Base-by-base conservation (phyloP, 2,888 invertebrate genomes). In the Callyntrura sp. region DNA sequence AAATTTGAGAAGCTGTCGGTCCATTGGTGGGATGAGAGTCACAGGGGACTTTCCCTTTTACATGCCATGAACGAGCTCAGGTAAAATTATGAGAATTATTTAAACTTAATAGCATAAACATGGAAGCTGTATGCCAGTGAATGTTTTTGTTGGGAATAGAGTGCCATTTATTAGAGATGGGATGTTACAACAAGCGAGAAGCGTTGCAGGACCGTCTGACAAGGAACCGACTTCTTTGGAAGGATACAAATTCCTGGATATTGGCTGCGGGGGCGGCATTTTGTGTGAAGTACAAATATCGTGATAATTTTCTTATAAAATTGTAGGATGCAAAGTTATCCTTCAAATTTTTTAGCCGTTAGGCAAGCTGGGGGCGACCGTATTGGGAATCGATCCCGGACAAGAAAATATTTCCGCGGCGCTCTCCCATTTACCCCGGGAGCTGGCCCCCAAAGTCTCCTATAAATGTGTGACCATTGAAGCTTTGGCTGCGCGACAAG, bases 401-500 rank as follows among this genome's bases (percentile, higher is more conserved):
- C 65, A 91, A 45, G 92, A 93, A 85, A 90, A 90, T 55, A 91
- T 93, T 8, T 11, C 55, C 0, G 84, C 90, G 0, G 93, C 93
- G 11, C 28, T 60, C 25, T 20, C 51, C 0, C 92, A 93, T 85
- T 65, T 91, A 35, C 62, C 89, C 48, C 48, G 82, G 1, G 85
- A 91, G 8, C 62, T 93, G 43, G 65, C n/a, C 3, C 25, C 73
- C 12, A 81, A 51, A n/a, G 88, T 92, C 0, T 55, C 91, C 11
- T 93, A 93, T 88, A 83, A 92, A 20, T 92, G 91, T 48, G 70
- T 78, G 5, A 95, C 96, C 1, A 95, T 97, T 78, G 97, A 97
- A 95, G 96, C 95, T 48, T 91, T 85, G 87, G 89, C 94, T 0
- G n/a, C n/a, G n/a, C 94, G 95, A 93, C 85, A 92, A 0, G 48